A percentile compares a stretch with the other conserved stretches of the same genome.
Evolutionary conservation across 1,140 invertebrate species (phyloP).

Genomic region (Galendromus occidentalis): DNA sequence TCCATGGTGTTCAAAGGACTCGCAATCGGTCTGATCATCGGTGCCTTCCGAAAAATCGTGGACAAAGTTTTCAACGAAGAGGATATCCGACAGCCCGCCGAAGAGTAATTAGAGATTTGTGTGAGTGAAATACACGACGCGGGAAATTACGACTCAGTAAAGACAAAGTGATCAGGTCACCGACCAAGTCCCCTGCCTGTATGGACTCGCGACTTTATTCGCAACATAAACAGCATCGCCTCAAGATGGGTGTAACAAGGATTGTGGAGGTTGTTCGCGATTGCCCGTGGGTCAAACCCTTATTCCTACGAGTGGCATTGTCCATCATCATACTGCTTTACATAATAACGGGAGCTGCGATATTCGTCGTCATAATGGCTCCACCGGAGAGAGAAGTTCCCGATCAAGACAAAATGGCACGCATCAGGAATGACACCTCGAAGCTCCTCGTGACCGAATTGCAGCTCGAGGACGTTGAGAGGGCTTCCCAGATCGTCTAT

Average conservation of each 20-base stretch:
- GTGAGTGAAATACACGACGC: too few species aligned
- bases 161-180: too few species aligned
- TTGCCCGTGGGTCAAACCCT: neutral
- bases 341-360: neutral
- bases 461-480: neutral
- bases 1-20: slow-evolving; percentile 6
- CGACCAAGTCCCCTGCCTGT: too few species aligned
- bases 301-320: neutral
- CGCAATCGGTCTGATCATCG: neutral
- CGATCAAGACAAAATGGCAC: neutral
- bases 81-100: neutral
- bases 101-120: neutral
- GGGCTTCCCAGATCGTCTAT: neutral
- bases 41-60: neutral
- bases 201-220: too few species aligned
- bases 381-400: neutral
- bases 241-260: neutral
- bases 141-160: too few species aligned
- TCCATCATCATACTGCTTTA: neutral
- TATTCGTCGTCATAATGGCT: neutral
- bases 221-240: too few species aligned
- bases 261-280: neutral
- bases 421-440: neutral
- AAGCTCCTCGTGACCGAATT: neutral
- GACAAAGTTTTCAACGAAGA: neutral